Percentiles rank a stretch among this genome's conserved stretches.
Conservation (phyloP, 2,888 invertebrate species). For the Sarcophaga carnaria region DNA sequence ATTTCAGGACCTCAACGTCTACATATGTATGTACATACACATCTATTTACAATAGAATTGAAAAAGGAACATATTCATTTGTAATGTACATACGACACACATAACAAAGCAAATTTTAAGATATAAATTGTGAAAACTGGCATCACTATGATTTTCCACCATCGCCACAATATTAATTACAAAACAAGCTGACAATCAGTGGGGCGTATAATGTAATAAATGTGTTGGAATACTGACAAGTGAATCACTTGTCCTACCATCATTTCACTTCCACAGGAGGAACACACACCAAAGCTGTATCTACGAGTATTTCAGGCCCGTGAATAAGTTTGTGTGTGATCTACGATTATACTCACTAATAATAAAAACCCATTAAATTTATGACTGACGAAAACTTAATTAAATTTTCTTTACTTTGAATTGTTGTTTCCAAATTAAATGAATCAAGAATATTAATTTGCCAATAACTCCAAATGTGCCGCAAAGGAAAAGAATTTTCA, state of each 20-base stretch:
- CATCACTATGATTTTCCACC: constrained; percentile 65
- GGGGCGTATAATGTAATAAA: constrained; percentile 62
- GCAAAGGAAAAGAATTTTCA: constrained; percentile 12
- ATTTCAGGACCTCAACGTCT: constrained; percentile 14
- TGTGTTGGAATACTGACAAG: constrained; percentile 54
- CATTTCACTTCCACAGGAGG: not conserved
- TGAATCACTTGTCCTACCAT: constrained; percentile 13
- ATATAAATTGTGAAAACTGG: constrained; percentile 57
- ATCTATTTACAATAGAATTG: not conserved
- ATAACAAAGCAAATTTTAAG: not conserved
- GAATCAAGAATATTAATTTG: constrained; percentile 49
- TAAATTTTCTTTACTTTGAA: constrained; percentile 26
- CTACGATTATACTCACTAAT: not conserved
- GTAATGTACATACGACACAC: constrained; percentile 37
- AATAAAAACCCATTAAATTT: constrained; percentile 63
- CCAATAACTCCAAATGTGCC: not conserved
- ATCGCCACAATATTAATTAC: constrained; percentile 64
- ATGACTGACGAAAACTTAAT: constrained; percentile 45
- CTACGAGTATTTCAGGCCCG: not conserved
- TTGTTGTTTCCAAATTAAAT: constrained; percentile 14
- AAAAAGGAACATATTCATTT: constrained; percentile 48
- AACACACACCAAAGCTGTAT: not conserved
- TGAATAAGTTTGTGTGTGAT: not conserved
- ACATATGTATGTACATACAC: not conserved
- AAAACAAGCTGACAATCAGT: constrained; percentile 65